Evolutionary conservation across 2,888 invertebrate genomes (phyloP), one percentile per base, ranked within the genome.

Genomic region (Zele albiditarsus): DNA sequence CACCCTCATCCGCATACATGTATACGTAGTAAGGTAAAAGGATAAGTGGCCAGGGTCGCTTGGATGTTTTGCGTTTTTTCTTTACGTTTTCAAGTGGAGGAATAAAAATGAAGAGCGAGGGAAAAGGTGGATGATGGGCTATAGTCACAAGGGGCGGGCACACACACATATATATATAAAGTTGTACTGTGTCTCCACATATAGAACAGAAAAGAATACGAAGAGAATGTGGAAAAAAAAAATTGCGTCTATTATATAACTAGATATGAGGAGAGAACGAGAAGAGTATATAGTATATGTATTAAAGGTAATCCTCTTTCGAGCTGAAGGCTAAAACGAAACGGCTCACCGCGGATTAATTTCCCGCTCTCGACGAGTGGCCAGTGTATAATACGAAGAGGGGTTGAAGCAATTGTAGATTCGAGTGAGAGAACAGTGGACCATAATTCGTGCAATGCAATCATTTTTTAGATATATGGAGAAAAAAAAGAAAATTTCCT

Each of bases 291-390:
- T 38, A 58, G 66, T 20, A 63, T 66, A 78, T 77, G 79, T 77
- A 79, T 81, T 79, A 79, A 38, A 77, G 75, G 68, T 82, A 81
- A 83, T 83, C 80, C 77, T 27, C 67, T 69, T 69, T 73, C 68
- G 73, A 69, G 74, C 65, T 78, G 70, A 60, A 75, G 79, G 74
- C 63, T 77, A 76, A 77, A 79, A 73, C 71, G 78, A 76, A 78
- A 78, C 78, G 69, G 72, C 73, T 76, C 66, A 67, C 65, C 67
- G 66, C 49, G 77, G 79, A 83, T 83, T 83, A 82, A 80, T 80
- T 67, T 77, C 70, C 77, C 71, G 65, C 53, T n/a, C 49, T 63
- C 53, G 65, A 49, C 62, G 53, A 53, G 20, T 53, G 8, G 53
- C 53, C 23, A 62, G 60, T 60, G 28, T 60, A 63, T 31, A 46